Evolutionary conservation across 2,888 invertebrate species (phyloP).

Genomic region (Mimachlamys varia): DNA sequence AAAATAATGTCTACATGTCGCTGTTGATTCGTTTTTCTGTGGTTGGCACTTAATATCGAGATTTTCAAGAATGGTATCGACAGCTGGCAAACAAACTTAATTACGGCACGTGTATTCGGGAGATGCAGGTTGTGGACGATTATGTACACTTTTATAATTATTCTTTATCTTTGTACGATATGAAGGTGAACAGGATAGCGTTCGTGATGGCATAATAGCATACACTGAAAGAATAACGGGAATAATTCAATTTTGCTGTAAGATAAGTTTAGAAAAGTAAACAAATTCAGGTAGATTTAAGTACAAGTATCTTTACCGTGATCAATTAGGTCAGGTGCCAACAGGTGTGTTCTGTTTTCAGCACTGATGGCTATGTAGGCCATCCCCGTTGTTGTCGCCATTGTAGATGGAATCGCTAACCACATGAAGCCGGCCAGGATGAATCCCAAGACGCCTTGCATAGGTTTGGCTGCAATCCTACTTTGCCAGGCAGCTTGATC

Average conservation of each 20-base stretch:
- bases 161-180: no score
- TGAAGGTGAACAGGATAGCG: no score
- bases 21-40: no score
- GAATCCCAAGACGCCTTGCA: conserved; percentile 80
- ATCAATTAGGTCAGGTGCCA: conserved; percentile 68
- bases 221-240: no score
- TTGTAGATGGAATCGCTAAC: conserved; percentile 80
- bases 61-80: no score
- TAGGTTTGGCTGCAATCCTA: conserved; percentile 79
- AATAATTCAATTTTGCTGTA: not conserved
- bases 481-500: conserved; percentile 81
- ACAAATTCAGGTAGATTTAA: not conserved
- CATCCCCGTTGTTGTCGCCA: conserved; percentile 80
- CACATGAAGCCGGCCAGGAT: conserved; percentile 79
- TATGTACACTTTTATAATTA: no score
- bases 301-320: conserved; percentile 61
- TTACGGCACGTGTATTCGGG: no score
- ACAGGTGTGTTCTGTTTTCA: conserved; percentile 69
- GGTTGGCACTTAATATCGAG: no score
- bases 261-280: not conserved
- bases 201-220: no score
- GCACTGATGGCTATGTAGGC: conserved; percentile 77
- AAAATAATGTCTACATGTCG: no score
- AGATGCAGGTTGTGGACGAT: no score
- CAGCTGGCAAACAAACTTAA: no score